Evolutionary conservation across 2,797 vertebrate genomes (phyloP).

Genomic region (Columba guinea): DNA sequence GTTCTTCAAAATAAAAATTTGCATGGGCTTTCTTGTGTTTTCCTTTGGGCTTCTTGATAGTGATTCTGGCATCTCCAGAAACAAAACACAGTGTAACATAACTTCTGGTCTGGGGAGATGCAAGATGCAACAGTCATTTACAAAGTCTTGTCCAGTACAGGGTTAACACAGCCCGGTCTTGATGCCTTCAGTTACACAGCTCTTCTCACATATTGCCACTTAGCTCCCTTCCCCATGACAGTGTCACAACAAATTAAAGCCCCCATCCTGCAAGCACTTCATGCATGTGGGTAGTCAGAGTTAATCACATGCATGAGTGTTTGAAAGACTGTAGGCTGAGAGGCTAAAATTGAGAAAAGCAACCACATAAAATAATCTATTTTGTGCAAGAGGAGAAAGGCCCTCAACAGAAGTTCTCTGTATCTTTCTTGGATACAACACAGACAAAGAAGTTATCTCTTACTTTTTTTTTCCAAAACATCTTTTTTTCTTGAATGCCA

Average conservation of each 20-base stretch:
- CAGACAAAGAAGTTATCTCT: neutral
- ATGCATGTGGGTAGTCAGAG: conserved; percentile 34
- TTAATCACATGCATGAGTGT: conserved; percentile 59
- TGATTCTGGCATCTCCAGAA: neutral
- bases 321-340: neutral
- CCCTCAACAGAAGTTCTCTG: neutral
- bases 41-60: neutral
- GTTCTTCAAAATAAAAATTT: neutral
- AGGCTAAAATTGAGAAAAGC: conserved; percentile 15
- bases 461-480: neutral
- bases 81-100: neutral
- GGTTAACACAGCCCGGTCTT: neutral
- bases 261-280: conserved; percentile 2
- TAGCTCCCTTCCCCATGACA: neutral
- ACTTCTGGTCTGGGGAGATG: neutral
- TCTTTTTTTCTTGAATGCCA: neutral
- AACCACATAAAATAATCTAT: neutral
- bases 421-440: neutral
- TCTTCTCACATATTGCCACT: neutral
- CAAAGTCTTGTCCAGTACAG: neutral
- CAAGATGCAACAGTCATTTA: neutral
- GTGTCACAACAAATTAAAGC: conserved; percentile 53
- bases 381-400: neutral
- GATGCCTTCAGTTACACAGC: neutral
- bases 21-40: neutral